phyloP scores from a whole-genome alignment of 2,113 vertebrate genomes.

The Mesitornis unicolor region DNA sequence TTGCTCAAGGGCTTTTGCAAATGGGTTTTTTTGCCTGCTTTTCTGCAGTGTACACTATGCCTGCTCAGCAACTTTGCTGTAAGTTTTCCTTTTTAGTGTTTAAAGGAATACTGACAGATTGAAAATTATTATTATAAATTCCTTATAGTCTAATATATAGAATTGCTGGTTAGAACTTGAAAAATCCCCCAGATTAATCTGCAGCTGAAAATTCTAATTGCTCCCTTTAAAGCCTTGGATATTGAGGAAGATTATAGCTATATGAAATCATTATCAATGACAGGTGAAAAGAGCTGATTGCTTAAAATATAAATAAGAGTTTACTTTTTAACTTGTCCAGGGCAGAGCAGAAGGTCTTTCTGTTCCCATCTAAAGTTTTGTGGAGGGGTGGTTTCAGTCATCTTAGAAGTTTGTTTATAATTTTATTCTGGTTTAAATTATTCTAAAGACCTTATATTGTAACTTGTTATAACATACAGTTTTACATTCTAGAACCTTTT shows the following conservation, averaged over 20 bases:
- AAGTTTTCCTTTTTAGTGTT: neutral
- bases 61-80: neutral
- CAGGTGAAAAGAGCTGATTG: neutral
- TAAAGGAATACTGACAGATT: neutral
- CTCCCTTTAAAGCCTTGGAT: neutral
- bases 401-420: neutral
- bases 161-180: neutral
- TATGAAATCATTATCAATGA: neutral
- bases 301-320: neutral
- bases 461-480: neutral
- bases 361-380: neutral
- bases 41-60: neutral
- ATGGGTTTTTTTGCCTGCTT: neutral
- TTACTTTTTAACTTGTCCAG: neutral
- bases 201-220: neutral
- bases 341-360: neutral
- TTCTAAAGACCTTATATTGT: neutral
- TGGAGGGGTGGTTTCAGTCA: neutral
- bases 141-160: neutral
- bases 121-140: neutral
- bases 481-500: slow-evolving; percentile 77
- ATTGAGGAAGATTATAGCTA: neutral
- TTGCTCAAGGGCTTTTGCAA: slow-evolving; percentile 29
- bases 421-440: neutral
- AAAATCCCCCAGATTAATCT: neutral